These are phyloP conservation scores for Pseudomyrmex dendroicus DNA, from an alignment of 1,140 invertebrate genomes.

Conservation along the genomic window DNA sequence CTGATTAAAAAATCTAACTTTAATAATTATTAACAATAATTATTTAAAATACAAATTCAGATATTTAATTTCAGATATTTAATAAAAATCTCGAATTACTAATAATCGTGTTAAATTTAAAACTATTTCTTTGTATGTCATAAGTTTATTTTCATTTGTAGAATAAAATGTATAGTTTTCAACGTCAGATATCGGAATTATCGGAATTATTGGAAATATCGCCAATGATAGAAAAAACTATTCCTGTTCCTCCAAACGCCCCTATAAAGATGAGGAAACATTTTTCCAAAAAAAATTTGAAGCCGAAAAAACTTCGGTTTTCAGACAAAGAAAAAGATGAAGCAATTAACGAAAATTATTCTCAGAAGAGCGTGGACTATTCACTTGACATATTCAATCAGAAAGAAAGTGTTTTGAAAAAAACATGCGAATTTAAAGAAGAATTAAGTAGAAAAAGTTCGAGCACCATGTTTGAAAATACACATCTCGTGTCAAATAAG, in stretches of 20 bases:
- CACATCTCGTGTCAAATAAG: constrained; percentile 41
- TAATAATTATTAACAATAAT: too few species aligned
- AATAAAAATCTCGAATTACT: too few species aligned
- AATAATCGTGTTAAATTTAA: too few species aligned
- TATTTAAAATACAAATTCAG: too few species aligned
- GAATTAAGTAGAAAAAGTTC: neutral
- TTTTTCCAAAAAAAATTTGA: constrained; percentile 62
- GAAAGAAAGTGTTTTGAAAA: neutral
- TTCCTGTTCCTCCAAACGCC: constrained; percentile 58
- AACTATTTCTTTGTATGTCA: too few species aligned
- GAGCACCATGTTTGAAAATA: constrained; percentile 18
- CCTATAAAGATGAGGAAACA: constrained; percentile 69
- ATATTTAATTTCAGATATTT: too few species aligned
- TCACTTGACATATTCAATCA: neutral
- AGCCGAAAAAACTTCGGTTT: constrained; percentile 74
- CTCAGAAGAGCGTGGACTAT: neutral
- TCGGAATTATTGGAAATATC: constrained; percentile 23
- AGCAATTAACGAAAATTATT: neutral
- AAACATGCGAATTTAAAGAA: neutral
- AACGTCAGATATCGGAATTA: too few species aligned
- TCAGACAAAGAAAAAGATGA: constrained; percentile 61
- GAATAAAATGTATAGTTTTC: too few species aligned
- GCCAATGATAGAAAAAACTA: constrained; percentile 9
- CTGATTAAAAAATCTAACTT: too few species aligned
- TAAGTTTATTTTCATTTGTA: too few species aligned